Conservation (phyloP, 1,140 invertebrate genomes). For the Dendroctonus valens region DNA sequence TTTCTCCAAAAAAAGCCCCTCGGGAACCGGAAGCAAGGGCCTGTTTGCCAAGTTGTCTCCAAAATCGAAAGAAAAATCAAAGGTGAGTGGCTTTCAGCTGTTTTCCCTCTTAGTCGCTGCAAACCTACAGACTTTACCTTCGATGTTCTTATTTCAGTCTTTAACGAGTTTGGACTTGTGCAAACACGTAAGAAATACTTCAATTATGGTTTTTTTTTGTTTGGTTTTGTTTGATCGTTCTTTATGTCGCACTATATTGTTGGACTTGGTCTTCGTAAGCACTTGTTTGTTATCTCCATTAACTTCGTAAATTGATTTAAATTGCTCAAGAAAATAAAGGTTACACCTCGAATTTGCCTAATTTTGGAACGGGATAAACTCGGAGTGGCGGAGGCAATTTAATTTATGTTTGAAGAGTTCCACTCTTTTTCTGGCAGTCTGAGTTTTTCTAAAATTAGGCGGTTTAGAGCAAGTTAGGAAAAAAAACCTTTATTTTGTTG, state of each 20-base stretch:
- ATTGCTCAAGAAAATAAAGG: too few relatives aligned
- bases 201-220: conserved; percentile 6
- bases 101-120: not conserved
- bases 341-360: too few relatives aligned
- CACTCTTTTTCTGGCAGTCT: too few relatives aligned
- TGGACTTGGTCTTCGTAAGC: not conserved
- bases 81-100: conserved; percentile 53
- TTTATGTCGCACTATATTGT: conserved; percentile 8
- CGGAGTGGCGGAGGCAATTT: not conserved
- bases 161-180: conserved; percentile 26
- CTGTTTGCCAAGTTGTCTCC: conserved; percentile 63
- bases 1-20: conserved; percentile 62
- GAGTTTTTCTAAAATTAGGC: too few relatives aligned
- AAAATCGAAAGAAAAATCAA: conserved; percentile 67
- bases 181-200: conserved; percentile 28
- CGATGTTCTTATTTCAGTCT: conserved; percentile 23
- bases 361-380: too few relatives aligned
- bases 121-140: not conserved
- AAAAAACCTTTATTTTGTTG: too few relatives aligned
- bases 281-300: not conserved
- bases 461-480: too few relatives aligned
- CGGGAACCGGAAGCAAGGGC: conserved; percentile 36
- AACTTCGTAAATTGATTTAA: too few relatives aligned
- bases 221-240: conserved; percentile 6
- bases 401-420: too few relatives aligned